These are phyloP conservation scores for Colistium nudipinnis DNA, from an alignment of 2,113 vertebrate species.

Conservation along the genomic window DNA sequence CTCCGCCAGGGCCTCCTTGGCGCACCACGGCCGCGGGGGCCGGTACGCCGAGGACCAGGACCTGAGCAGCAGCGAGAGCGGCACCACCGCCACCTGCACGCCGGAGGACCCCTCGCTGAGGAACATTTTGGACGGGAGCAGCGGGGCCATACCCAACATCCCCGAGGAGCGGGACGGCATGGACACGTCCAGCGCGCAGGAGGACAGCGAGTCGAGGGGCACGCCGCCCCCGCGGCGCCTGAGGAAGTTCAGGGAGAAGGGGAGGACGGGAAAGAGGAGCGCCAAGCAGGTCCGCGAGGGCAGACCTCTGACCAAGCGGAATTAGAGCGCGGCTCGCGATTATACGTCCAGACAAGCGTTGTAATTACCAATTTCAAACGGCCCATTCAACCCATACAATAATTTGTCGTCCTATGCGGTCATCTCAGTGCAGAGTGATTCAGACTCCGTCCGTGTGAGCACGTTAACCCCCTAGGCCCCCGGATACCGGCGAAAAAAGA, in stretches of 20 bases:
- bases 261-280: conserved; percentile 77
- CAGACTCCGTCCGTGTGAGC: conserved; percentile 54
- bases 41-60: conserved; percentile 87
- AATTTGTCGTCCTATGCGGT: too few species aligned
- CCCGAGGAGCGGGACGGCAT: conserved; percentile 80
- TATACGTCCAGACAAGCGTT: background rate
- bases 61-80: conserved; percentile 94
- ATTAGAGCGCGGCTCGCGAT: conserved; percentile 40
- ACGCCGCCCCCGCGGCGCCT: conserved; percentile 82
- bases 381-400: conserved; percentile 5
- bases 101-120: conserved; percentile 90
- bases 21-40: conserved; percentile 67
- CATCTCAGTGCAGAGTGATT: conserved; percentile 2
- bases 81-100: conserved; percentile 87
- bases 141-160: conserved; percentile 79
- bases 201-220: conserved; percentile 80
- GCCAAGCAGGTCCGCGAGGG: conserved; percentile 77
- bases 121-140: conserved; percentile 85
- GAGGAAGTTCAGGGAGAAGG: conserved; percentile 81
- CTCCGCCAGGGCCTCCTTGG: conserved; percentile 84
- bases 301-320: conserved; percentile 72
- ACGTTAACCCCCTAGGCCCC: conserved; percentile 27
- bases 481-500: conserved; percentile 44
- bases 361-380: background rate
- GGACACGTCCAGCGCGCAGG: conserved; percentile 80